Percentiles rank a stretch among this genome's conserved stretches.
These are phyloP conservation scores for Amiota minor DNA, from an alignment of 2,888 invertebrate genomes.

Conservation along the genomic window DNA sequence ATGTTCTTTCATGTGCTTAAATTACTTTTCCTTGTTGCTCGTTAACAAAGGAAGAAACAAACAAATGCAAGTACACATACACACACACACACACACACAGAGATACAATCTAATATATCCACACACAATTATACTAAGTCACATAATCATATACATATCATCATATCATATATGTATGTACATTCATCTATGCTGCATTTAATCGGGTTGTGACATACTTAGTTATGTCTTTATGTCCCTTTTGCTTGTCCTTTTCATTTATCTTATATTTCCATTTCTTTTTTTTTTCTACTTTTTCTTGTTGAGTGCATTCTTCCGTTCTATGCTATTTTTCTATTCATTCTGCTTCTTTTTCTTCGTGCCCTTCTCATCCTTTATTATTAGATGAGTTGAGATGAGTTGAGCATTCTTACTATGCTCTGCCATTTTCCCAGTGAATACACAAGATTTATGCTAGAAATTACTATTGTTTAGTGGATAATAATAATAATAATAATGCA, in stretches of 20 bases:
- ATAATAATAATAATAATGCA: no score
- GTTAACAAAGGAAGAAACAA: not conserved
- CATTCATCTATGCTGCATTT: slow-evolving; percentile 45
- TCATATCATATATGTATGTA: slow-evolving; percentile 7
- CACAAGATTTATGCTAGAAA: no score
- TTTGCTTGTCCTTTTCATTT: not conserved
- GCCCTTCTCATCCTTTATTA: no score
- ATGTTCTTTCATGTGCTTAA: slow-evolving; percentile 12
- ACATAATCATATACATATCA: no score
- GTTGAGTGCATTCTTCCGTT: slow-evolving; percentile 2
- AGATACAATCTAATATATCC: no score
- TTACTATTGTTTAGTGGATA: no score
- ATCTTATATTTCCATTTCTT: not conserved
- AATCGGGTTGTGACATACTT: slow-evolving; percentile 53
- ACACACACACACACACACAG: no score
- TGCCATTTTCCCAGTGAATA: no score
- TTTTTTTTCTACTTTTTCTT: not conserved
- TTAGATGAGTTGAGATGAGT: no score
- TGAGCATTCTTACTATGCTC: no score
- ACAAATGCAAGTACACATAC: no score
- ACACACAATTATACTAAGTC: no score
- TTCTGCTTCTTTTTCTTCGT: not conserved
- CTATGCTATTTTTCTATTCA: not conserved
- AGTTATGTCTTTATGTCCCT: slow-evolving; percentile 17
- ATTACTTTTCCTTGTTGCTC: slow-evolving; percentile 20